Evolutionary conservation across 2,113 vertebrate species (phyloP).

Genomic region (Tricholaema leucomelas): DNA sequence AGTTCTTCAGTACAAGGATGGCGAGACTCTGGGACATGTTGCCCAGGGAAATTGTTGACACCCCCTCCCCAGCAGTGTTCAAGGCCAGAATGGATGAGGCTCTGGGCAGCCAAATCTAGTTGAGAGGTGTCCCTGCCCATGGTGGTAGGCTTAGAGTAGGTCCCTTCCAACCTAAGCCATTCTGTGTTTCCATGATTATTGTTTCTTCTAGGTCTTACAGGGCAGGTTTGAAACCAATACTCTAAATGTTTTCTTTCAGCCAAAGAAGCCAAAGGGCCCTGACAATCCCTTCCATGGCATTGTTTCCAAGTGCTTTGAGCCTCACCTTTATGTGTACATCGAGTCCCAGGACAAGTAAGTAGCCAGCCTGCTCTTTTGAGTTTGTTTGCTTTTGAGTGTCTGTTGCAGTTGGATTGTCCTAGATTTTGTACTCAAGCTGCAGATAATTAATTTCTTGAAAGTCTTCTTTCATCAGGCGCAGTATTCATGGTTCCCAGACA

Average conservation of each 20-base stretch:
- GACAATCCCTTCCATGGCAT: slow-evolving; percentile 98
- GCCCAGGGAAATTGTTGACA: too few relatives aligned
- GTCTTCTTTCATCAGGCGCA: background rate
- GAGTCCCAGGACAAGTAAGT: slow-evolving; percentile 99
- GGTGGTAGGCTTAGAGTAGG: too few relatives aligned
- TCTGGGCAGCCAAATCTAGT: too few relatives aligned
- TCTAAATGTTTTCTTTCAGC: slow-evolving; percentile 75
- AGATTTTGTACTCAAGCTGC: background rate
- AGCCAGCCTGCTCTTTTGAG: background rate
- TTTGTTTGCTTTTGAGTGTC: background rate
- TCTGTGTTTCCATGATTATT: background rate
- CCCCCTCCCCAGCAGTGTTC: too few relatives aligned
- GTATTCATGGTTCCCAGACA: background rate
- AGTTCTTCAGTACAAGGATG: too few relatives aligned
- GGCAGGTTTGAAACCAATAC: slow-evolving; percentile 21
- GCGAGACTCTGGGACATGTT: too few relatives aligned
- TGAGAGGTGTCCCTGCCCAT: too few relatives aligned
- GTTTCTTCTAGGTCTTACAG: background rate
- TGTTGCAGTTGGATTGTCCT: background rate
- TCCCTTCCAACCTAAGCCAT: too few relatives aligned
- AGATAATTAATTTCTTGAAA: background rate
- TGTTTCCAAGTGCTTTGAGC: slow-evolving; percentile 98
- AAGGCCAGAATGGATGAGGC: too few relatives aligned
- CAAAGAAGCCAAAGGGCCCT: slow-evolving; percentile 92
- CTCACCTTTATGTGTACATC: slow-evolving; percentile 98